Percentiles rank a stretch among this genome's conserved stretches.
Conservation (phyloP, 2,113 vertebrate genomes). For the Pristiophorus japonicus region DNA sequence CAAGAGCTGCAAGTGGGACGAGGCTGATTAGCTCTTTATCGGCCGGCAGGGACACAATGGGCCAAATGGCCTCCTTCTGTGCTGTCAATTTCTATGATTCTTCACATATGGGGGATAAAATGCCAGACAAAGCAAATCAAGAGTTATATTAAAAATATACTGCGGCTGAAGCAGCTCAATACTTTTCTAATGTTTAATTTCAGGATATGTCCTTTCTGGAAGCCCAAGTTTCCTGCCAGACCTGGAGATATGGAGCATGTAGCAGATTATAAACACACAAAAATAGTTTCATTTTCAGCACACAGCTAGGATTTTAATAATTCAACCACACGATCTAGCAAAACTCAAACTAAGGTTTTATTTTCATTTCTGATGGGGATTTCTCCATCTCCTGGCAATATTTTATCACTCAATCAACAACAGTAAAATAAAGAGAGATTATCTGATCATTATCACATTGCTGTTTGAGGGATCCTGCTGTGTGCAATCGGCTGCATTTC, state of each 20-base stretch:
- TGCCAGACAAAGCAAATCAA: not conserved
- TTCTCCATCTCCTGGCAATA: not conserved
- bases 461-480: not conserved
- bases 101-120: not conserved
- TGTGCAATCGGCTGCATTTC: not conserved
- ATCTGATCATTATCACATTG: not conserved
- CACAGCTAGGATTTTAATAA: not conserved
- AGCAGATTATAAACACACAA: not conserved
- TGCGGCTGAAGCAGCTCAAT: not conserved
- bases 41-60: no score
- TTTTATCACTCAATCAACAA: not conserved
- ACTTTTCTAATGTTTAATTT: not conserved
- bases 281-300: not conserved
- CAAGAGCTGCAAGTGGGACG: no score
- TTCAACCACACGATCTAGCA: not conserved
- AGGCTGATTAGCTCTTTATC: no score
- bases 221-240: not conserved
- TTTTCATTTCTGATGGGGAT: not conserved
- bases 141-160: not conserved
- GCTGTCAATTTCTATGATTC: no score
- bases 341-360: not conserved
- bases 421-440: not conserved
- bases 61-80: no score
- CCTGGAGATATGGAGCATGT: not conserved
- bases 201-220: not conserved